These are phyloP conservation scores for Melanerpes aurifrons DNA, from an alignment of 2,113 vertebrate genomes.

Conservation along the genomic window DNA sequence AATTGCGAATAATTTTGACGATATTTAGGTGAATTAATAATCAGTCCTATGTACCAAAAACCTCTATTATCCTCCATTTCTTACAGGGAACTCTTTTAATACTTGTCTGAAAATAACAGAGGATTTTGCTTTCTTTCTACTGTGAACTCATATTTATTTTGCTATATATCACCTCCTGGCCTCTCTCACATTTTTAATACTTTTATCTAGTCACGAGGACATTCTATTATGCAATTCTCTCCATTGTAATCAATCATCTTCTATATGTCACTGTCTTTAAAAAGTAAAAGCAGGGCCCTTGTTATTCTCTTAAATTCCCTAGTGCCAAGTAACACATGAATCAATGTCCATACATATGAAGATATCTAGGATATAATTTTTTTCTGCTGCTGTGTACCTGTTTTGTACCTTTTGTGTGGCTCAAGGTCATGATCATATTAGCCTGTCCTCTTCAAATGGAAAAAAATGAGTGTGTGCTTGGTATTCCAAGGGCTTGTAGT, in stretches of 20 bases:
- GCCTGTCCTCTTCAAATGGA: background rate
- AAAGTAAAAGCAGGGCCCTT: conserved; percentile 32
- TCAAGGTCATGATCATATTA: background rate
- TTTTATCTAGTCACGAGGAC: conserved; percentile 31
- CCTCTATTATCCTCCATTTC: background rate
- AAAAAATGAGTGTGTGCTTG: background rate
- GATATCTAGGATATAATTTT: background rate
- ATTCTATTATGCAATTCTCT: conserved; percentile 32
- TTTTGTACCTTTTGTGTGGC: background rate
- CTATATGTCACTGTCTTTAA: background rate
- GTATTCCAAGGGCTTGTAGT: background rate
- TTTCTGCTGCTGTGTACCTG: background rate
- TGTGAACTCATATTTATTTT: conserved; percentile 6
- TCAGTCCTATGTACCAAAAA: background rate
- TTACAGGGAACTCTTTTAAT: background rate
- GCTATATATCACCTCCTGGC: background rate
- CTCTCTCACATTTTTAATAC: background rate
- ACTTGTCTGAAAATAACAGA: background rate
- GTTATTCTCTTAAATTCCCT: conserved; percentile 33
- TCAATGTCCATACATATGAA: background rate
- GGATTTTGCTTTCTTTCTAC: background rate
- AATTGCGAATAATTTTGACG: background rate
- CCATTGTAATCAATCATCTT: conserved; percentile 34
- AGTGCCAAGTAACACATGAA: conserved; percentile 4
- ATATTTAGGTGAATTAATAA: background rate